phyloP scores from a whole-genome alignment of 2,113 vertebrate species.

The Carollia perspicillata region DNA sequence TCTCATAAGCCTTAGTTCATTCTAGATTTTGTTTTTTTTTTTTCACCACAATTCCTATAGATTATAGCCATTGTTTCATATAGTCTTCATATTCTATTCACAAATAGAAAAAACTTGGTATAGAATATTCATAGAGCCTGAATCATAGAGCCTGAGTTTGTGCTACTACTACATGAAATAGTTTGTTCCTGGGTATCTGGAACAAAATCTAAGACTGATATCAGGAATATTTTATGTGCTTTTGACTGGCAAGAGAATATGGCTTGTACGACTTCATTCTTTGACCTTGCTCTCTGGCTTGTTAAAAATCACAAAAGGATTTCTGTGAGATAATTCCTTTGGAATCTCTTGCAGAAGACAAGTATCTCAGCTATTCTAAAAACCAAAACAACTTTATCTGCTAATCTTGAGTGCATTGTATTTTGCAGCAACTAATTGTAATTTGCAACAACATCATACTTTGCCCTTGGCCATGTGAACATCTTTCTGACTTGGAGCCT shows the following conservation, averaged over 20 bases:
- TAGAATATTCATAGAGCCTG: background rate
- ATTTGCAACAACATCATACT: background rate
- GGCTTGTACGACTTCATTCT: background rate
- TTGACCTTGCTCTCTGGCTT: background rate
- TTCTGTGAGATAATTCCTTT: background rate
- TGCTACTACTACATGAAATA: background rate
- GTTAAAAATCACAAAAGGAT: background rate
- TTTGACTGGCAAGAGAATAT: background rate
- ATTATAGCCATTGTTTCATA: conserved; percentile 60
- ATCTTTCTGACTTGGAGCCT: background rate
- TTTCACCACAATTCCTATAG: conserved; percentile 57
- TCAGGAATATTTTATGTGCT: background rate
- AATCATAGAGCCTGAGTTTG: background rate
- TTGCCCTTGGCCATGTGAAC: background rate
- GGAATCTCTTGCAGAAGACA: background rate
- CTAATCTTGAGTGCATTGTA: background rate
- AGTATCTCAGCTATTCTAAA: background rate
- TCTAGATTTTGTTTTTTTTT: background rate
- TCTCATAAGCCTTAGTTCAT: background rate
- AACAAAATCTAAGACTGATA: background rate
- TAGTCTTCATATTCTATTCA: background rate
- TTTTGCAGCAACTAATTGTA: background rate
- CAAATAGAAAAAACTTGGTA: background rate
- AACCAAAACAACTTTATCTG: background rate
- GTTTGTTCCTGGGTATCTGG: background rate